These are phyloP conservation scores for Mystacornis crossleyi DNA, from an alignment of 2,113 vertebrate genomes.

Conservation along the genomic window DNA sequence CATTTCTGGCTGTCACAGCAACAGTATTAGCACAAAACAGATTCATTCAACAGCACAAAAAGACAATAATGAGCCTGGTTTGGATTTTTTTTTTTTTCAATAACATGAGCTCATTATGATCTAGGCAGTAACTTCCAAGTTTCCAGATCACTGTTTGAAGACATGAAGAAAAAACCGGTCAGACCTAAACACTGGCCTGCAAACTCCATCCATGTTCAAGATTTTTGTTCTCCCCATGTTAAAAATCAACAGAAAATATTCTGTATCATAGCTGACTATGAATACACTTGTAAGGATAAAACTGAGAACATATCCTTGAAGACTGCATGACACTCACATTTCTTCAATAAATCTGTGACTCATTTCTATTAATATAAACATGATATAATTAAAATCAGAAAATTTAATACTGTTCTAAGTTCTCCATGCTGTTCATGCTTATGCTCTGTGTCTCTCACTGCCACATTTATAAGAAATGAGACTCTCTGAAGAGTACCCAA, in stretches of 20 bases:
- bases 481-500: background rate
- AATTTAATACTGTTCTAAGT: accelerated
- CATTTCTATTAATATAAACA: background rate
- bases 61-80: accelerated
- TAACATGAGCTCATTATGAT: accelerated
- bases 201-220: background rate
- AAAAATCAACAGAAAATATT: background rate
- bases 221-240: background rate
- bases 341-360: background rate
- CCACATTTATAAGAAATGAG: background rate
- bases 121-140: background rate
- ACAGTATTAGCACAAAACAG: background rate
- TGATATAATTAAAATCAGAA: background rate
- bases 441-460: background rate
- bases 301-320: background rate
- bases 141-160: background rate
- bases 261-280: too few relatives aligned
- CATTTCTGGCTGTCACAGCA: background rate
- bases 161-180: background rate
- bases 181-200: background rate
- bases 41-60: background rate
- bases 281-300: background rate
- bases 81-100: background rate
- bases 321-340: background rate
- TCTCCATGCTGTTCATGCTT: background rate